Evolutionary conservation across 1,140 invertebrate species (phyloP).

Genomic region (Cherax quadricarinatus): DNA sequence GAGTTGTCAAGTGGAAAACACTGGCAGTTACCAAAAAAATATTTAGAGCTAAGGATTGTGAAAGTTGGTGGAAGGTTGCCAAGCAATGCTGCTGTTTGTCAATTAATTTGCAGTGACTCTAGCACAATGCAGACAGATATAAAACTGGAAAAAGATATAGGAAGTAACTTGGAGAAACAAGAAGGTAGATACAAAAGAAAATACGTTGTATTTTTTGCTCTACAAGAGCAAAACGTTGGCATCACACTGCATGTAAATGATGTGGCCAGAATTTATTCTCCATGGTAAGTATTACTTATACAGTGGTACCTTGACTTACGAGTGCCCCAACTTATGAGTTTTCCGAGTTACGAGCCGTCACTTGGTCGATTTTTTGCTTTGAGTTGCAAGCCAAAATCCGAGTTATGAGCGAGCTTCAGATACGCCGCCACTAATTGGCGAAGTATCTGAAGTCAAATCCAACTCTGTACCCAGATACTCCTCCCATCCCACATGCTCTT

Average conservation of each 20-base stretch:
- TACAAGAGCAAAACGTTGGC: background rate
- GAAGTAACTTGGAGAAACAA: background rate
- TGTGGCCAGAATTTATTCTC: background rate
- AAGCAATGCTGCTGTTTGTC: background rate
- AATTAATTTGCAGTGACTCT: background rate
- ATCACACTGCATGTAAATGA: constrained; percentile 21
- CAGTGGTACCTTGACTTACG: no score
- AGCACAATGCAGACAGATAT: background rate
- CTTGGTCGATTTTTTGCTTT: no score
- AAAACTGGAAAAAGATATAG: background rate
- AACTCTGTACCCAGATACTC: no score
- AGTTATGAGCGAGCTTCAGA: no score
- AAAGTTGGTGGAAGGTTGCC: constrained; percentile 1
- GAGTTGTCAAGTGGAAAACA: background rate
- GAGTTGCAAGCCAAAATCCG: no score
- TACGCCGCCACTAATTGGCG: no score
- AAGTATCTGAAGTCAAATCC: no score
- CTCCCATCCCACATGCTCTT: no score
- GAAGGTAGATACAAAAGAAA: background rate
- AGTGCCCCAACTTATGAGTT: no score
- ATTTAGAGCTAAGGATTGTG: background rate
- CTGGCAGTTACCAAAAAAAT: background rate
- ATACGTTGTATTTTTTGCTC: constrained; percentile 5
- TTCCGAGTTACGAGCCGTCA: no score
- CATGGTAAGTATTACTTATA: constrained; percentile 9